A percentile compares a stretch with the other conserved stretches of the same genome.
Conservation (phyloP, 2,797 vertebrate species). For the Furcifer pardalis region DNA sequence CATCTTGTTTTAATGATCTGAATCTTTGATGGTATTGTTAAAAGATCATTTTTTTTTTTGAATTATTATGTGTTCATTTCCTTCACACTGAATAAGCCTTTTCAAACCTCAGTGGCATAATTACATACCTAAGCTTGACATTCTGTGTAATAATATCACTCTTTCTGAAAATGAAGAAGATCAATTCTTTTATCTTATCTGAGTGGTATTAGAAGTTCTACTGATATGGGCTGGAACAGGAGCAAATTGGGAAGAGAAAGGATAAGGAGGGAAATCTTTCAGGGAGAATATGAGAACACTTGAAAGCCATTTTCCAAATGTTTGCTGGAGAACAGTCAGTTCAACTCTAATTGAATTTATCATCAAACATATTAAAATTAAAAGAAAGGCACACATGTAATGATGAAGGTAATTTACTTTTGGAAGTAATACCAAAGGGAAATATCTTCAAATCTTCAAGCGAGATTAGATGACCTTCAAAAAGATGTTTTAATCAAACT, state of each 20-base stretch:
- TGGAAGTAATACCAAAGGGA: constrained; percentile 2
- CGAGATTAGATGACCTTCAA: constrained; percentile 17
- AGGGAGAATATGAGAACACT: neutral
- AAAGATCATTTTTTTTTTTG: neutral
- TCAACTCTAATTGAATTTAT: constrained; percentile 3
- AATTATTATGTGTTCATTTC: neutral
- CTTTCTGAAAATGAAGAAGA: neutral
- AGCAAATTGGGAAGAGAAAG: neutral
- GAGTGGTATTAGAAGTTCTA: neutral
- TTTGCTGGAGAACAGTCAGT: neutral
- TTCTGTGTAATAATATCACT: neutral
- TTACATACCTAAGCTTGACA: neutral
- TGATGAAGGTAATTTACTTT: constrained; percentile 29
- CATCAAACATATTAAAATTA: constrained; percentile 1
- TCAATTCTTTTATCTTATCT: neutral
- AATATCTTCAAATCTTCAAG: constrained; percentile 20
- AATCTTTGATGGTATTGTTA: neutral
- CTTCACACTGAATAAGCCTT: neutral
- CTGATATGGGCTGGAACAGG: neutral
- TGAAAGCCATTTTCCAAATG: neutral
- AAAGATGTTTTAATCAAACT: constrained; percentile 21
- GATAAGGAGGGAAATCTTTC: neutral
- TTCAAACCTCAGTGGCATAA: neutral
- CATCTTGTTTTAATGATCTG: neutral
- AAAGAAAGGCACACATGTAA: neutral